Base-by-base conservation (phyloP, 2,888 invertebrate species). In the Spicauda simplicius region DNA sequence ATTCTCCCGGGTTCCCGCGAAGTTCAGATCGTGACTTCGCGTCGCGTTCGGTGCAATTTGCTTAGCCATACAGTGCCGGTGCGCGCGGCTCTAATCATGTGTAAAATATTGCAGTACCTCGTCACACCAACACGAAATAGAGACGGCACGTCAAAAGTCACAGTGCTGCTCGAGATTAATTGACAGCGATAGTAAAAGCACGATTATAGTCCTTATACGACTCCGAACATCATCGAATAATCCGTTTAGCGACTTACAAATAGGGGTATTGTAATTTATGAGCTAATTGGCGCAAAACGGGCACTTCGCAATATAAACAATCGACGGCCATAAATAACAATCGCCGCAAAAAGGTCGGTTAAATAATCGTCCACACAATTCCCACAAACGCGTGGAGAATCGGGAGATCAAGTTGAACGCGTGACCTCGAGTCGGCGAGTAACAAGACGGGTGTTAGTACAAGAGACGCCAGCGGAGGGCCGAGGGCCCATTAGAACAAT, bases 21-120 rank as follows among this genome's bases (percentile, higher is more conserved):
- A 87, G 92, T 91, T 91, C 88, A 91, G 85, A 88, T 93, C 92
- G 92, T 93, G 92, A 92, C 91, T 89, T 79, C 85, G 87, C 86
- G 87, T 87, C 90, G 90, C 87, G 86, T 86, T 89, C 87, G 86
- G 83, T 82, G 91, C 92, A 93, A 93, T 93, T 93, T 91, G 92
- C 92, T 91, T 91, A 90, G 89, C 90, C 91, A 92, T 91, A 91
- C 88, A 90, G 86, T 84, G 88, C 85, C 84, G 80, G 83, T 79
- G 82, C 77, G 77, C 83, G 79, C 84, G 80, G 84, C 85, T 91
- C 91, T 91, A 92, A 91, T 91, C 91, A 93, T 84, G 92, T 93
- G 92, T 91, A 91, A 93, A 91, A 91, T 93, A 93, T 92, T 88
- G 83, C 90, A 80, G 80, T 76, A 82, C 76, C 83, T 83, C 87